Evolutionary conservation across 2,888 invertebrate genomes (phyloP).

Genomic region (Monochamus alternatus): DNA sequence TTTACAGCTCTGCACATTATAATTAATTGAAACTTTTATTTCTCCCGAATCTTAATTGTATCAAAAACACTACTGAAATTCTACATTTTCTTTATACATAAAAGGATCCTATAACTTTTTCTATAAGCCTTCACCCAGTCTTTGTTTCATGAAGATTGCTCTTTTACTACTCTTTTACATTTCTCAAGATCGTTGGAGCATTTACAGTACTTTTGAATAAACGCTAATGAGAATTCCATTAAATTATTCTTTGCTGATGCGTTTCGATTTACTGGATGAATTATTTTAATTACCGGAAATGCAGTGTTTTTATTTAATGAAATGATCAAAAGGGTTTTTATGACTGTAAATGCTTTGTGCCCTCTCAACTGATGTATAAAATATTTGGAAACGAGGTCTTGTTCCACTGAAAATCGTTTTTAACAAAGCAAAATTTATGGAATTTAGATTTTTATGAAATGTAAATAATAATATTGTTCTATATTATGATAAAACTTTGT

Average conservation of each 20-base stretch:
- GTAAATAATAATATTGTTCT: too few relatives aligned
- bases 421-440: background rate
- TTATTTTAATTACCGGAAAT: slow-evolving; percentile 2
- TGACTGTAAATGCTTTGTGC: background rate
- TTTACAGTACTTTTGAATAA: slow-evolving; percentile 12
- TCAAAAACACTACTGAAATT: too few relatives aligned
- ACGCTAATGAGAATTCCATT: slow-evolving; percentile 11
- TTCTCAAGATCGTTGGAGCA: background rate
- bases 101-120: slow-evolving; percentile 6
- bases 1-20: too few relatives aligned
- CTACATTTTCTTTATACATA: too few relatives aligned
- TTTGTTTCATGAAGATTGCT: slow-evolving; percentile 18
- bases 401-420: background rate
- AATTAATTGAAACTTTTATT: too few relatives aligned
- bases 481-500: too few relatives aligned
- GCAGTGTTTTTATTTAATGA: slow-evolving; percentile 3
- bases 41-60: too few relatives aligned
- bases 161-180: slow-evolving; percentile 12
- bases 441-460: too few relatives aligned
- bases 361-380: background rate
- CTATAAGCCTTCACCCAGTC: slow-evolving; percentile 7
- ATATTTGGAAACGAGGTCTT: background rate
- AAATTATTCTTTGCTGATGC: slow-evolving; percentile 9
- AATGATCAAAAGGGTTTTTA: background rate
- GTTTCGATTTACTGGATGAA: slow-evolving; percentile 10